These are phyloP conservation scores for Pitangus sulphuratus DNA, from an alignment of 2,797 vertebrate genomes.

Conservation along the genomic window DNA sequence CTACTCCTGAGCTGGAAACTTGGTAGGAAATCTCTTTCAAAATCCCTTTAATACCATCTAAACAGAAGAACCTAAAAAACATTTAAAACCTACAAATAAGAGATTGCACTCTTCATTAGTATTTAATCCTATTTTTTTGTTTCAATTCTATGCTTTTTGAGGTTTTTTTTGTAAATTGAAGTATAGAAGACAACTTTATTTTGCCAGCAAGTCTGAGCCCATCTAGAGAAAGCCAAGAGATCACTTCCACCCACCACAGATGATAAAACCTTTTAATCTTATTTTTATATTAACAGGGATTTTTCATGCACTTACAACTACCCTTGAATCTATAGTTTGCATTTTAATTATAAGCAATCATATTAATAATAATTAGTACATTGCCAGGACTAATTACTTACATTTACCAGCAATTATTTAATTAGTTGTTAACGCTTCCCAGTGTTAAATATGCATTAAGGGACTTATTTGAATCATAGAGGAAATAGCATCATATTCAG, in stretches of 20 bases:
- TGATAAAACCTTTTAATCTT: background rate
- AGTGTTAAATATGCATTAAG: background rate
- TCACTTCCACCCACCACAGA: rapidly evolving
- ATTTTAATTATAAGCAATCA: background rate
- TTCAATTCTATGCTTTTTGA: background rate
- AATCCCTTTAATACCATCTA: background rate
- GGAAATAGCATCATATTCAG: background rate
- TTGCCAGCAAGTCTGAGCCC: background rate
- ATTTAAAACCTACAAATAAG: background rate
- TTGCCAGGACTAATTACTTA: background rate
- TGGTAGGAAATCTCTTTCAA: background rate
- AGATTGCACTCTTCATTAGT: background rate
- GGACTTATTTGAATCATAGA: background rate
- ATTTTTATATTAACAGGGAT: background rate
- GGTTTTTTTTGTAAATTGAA: background rate
- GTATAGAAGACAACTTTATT: background rate
- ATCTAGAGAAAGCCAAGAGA: background rate
- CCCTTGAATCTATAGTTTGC: background rate
- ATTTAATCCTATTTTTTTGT: background rate
- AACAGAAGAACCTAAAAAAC: background rate
- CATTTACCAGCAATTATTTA: background rate
- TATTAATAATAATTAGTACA: background rate
- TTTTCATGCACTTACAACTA: background rate
- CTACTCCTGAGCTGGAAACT: background rate
- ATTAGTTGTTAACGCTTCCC: background rate